Conservation (phyloP, 2,888 invertebrate genomes). For the Chirona hameri region DNA sequence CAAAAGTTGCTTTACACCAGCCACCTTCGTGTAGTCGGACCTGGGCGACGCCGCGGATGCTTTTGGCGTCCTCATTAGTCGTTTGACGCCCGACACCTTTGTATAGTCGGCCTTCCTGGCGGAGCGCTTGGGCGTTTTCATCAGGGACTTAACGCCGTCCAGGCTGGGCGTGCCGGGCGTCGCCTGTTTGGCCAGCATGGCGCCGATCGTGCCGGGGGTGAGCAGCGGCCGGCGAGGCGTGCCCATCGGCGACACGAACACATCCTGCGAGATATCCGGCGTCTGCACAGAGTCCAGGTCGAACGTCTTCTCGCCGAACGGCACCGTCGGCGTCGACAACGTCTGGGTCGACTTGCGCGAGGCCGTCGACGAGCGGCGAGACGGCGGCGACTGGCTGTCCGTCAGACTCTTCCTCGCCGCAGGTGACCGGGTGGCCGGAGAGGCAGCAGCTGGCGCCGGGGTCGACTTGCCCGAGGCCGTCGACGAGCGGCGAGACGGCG, state of each 20-base stretch:
- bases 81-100: too few species aligned
- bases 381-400: not conserved
- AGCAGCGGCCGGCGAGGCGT: not conserved
- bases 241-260: conserved; percentile 38
- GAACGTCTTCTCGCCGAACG: conserved; percentile 13
- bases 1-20: conserved; percentile 37
- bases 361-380: not conserved
- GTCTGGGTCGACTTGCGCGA: not conserved
- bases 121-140: not conserved
- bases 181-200: not conserved
- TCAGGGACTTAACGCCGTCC: not conserved
- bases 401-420: not conserved
- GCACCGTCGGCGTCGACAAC: not conserved
- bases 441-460: too few species aligned
- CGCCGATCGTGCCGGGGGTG: not conserved
- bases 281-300: conserved; percentile 33
- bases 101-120: not conserved
- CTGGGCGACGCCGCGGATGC: conserved; percentile 30
- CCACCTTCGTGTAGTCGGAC: conserved; percentile 37
- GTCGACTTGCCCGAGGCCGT: not conserved
- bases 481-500: not conserved
- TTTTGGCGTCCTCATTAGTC: not conserved
- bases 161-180: not conserved
- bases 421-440: not conserved
- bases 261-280: conserved; percentile 36